Base-by-base conservation (phyloP, 2,888 invertebrate genomes). In the Tineola bisselliella region DNA sequence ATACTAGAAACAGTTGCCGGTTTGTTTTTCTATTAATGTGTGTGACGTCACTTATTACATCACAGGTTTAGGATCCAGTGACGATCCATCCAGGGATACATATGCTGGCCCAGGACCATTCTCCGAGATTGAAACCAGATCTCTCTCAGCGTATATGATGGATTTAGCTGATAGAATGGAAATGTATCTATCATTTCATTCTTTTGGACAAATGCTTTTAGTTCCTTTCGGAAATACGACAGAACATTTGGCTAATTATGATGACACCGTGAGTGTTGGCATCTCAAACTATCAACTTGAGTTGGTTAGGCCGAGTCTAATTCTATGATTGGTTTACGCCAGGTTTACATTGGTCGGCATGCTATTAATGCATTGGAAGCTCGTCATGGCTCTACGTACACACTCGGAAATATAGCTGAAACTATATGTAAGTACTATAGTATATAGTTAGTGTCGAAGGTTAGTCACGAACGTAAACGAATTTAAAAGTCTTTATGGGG, bases 201-300 rank as follows among this genome's bases (percentile, higher is more conserved):
- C 94, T 0, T 94, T 88, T 66, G 89, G 91, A 0, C 93, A 94
- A 68, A 73, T 90, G 63, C 71, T 93, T 15, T 70, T 94, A 62
- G 77, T 91, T 59, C 93, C 94, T 0, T 94, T 76, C 65, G 77
- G 77, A 0, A 76, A 78, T 44, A 71, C 72, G 0, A 72, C 78
- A 0, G 69, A 68, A 44, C 74, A 72, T 0, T 60, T 71, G 13
- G 74, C 67, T 0, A 77, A 78, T 62, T 77, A 77, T 63, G 59
- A 75, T 61, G 77, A 79, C 60, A 71, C 75, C 60, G 79, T 77
- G 62, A 71, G 74, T 66, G 33, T 19, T 52, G 17, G 15, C 4
- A 17, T 25, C 25, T 25, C 25, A 25, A 25, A 38, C 11, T n/a
- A n/a, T n/a, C n/a, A n/a, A n/a, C n/a, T n/a, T n/a, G n/a, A n/a